These are phyloP conservation scores for Koerneria pararmatus DNA, from an alignment of 2,888 invertebrate species.

Conservation along the genomic window DNA sequence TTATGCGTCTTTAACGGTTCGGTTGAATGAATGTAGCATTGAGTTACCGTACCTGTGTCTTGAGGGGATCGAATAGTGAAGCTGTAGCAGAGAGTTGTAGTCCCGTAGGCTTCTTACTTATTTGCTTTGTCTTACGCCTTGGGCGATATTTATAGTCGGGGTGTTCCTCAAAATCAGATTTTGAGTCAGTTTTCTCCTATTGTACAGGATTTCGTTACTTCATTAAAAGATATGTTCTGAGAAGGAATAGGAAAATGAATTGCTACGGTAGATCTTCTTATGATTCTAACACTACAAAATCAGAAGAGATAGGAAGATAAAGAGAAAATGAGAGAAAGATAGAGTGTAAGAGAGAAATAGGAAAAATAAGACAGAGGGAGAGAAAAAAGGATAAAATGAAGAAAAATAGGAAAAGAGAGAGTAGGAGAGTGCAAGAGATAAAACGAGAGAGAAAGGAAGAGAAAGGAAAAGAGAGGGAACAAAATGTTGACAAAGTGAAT, in stretches of 20 bases:
- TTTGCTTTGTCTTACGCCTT: constrained; percentile 52
- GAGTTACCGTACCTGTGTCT: constrained; percentile 28
- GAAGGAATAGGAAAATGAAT: no score
- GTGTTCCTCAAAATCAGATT: constrained; percentile 37
- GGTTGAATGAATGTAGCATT: no score
- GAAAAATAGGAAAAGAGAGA: not conserved
- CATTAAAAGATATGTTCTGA: no score
- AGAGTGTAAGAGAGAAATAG: not conserved
- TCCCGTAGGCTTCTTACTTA: constrained; percentile 38
- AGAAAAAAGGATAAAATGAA: not conserved
- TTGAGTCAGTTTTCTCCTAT: not conserved
- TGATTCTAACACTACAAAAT: no score
- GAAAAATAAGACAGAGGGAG: constrained; percentile 10
- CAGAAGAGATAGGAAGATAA: not conserved
- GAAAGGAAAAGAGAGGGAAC: constrained; percentile 8
- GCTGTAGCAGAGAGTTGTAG: no score
- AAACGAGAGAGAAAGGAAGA: not conserved
- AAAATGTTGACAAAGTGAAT: constrained; percentile 3
- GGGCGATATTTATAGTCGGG: constrained; percentile 59
- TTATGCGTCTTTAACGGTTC: no score
- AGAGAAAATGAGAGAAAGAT: not conserved
- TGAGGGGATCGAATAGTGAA: constrained; percentile 26
- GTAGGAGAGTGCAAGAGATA: not conserved
- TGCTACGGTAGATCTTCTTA: no score
- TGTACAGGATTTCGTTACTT: not conserved